phyloP scores from a whole-genome alignment of 1,140 invertebrate genomes.

The Brachionus rotundiformis region DNA sequence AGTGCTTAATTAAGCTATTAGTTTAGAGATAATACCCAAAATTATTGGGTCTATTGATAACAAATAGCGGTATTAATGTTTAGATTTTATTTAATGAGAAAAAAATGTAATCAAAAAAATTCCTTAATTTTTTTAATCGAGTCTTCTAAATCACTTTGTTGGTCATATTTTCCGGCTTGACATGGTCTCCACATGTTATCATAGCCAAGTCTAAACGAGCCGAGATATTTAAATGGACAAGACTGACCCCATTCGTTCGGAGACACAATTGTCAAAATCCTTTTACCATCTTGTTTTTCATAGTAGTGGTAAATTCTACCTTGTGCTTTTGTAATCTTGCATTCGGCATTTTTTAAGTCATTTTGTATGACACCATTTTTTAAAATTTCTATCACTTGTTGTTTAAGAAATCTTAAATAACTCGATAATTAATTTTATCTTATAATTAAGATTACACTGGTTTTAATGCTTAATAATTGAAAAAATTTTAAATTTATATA shows the following conservation, averaged over 20 bases:
- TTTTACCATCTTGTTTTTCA: not conserved
- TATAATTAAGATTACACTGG: too few species aligned
- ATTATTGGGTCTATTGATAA: not conserved
- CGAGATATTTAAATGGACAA: not conserved
- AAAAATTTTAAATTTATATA: too few species aligned
- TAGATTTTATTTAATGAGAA: constrained; percentile 31
- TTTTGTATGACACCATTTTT: not conserved
- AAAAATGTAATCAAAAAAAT: constrained; percentile 7
- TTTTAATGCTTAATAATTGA: too few species aligned
- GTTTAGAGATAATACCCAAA: not conserved
- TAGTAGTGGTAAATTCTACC: not conserved
- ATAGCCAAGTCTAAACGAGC: not conserved
- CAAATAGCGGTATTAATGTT: constrained; percentile 24
- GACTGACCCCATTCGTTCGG: not conserved
- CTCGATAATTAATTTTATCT: not conserved
- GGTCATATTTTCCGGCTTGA: not conserved
- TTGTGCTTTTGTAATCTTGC: not conserved
- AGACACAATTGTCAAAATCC: not conserved
- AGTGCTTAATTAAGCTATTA: constrained; percentile 33
- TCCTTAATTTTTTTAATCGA: not conserved
- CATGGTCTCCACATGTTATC: not conserved
- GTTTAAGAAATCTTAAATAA: constrained; percentile 2
- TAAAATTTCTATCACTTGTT: constrained; percentile 13
- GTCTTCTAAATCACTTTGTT: not conserved
- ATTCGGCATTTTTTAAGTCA: not conserved